Evolutionary conservation across 2,113 vertebrate species (phyloP).

Genomic region (Upupa epops): DNA sequence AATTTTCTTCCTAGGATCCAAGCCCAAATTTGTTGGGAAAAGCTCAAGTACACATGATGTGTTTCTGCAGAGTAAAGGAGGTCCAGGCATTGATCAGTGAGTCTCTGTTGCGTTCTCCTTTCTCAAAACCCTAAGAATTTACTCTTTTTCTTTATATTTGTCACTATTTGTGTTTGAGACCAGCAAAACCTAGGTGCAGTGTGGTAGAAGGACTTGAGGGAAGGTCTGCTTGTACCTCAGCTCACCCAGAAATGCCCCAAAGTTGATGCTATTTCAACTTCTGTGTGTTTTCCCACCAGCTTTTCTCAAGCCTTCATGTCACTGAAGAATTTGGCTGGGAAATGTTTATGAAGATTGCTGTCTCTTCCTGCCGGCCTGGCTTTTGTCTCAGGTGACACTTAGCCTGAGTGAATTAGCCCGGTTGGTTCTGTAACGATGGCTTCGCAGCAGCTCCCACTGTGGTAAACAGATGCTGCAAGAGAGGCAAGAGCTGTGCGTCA

Average conservation of each 20-base stretch:
- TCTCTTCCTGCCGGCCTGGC: neutral
- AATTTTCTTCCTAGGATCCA: no score
- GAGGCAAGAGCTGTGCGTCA: slow-evolving; percentile 52
- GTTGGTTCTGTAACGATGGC: slow-evolving; percentile 25
- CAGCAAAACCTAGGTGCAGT: no score
- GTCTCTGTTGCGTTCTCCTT: neutral
- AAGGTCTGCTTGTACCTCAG: neutral
- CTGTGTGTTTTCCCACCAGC: neutral
- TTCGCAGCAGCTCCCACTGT: slow-evolving; percentile 37
- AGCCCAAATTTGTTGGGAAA: neutral
- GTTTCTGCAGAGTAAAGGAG: neutral
- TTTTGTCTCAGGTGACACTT: slow-evolving; percentile 49
- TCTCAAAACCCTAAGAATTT: neutral
- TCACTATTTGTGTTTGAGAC: neutral
- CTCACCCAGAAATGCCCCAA: neutral
- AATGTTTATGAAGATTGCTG: neutral
- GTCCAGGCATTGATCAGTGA: neutral
- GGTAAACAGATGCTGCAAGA: slow-evolving; percentile 61
- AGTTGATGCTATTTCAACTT: neutral
- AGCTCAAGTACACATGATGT: neutral
- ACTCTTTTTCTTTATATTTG: neutral
- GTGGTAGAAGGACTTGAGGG: neutral
- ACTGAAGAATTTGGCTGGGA: neutral
- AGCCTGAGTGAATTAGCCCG: neutral
- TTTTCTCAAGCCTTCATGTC: neutral